Evolutionary conservation across 2,888 invertebrate genomes (phyloP), one percentile per base, ranked within the genome.

Genomic region (Xanthia icteritia): DNA sequence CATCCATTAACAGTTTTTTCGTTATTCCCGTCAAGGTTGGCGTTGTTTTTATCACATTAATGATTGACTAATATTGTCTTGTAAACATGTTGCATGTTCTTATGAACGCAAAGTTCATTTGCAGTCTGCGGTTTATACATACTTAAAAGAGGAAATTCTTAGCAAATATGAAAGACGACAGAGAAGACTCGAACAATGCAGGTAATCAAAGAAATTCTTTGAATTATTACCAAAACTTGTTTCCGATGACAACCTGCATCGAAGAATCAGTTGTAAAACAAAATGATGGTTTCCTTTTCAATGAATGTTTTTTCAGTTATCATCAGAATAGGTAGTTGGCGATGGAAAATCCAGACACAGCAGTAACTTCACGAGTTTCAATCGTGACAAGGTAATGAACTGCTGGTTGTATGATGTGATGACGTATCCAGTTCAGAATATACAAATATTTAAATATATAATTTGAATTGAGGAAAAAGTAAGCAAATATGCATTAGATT

Each of bases 1-100:
- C 84, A 87, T 87, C 84, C 84, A 89, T 83, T 88, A 81, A 81
- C 54, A 66, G 81, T 86, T 89, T 90, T 88, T 88, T 79, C 48
- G 69, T 83, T 83, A 73, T 81, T 73, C 78, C 73, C 79, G 84
- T 86, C 89, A 89, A 90, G 90, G 89, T 82, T 90, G 79, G 61
- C 70, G 66, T 67, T 76, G 70, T 88, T 89, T 87, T 86, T 85
- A 81, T 84, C 60, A 77, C 72, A 82, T 69, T 83, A 78, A 84
- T 87, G 86, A 90, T 90, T 88, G 76, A 79, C 79, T 82, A 86
- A 88, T 79, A 81, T 70, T 73, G 39, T 82, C 83, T 83, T 85
- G 83, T 79, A 82, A 86, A 86, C 70, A 76, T 82, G 54, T 63
- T 69, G 48, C 73, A 85, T 48, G 65, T 73, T 75, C 42, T 64